A percentile compares a stretch with the other conserved stretches of the same genome.
Evolutionary conservation across 1,140 invertebrate species (phyloP).

Genomic region (Pseudomyrmex sp.): DNA sequence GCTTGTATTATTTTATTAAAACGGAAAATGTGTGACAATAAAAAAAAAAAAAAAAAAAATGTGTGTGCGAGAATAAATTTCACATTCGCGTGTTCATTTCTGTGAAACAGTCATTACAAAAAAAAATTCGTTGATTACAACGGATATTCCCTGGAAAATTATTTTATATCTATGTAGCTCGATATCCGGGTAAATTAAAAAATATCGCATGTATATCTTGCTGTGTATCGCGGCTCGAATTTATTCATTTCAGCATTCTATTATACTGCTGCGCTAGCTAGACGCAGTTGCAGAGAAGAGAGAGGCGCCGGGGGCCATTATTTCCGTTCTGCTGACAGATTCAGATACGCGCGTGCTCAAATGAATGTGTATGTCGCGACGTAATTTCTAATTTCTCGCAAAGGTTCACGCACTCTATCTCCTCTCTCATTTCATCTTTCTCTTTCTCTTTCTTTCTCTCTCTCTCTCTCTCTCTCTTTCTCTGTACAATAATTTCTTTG

Average conservation of each 20-base stretch:
- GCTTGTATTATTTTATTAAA: slow-evolving; percentile 7
- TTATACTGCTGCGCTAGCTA: slow-evolving; percentile 17
- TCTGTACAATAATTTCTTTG: not conserved
- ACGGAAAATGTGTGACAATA: not conserved
- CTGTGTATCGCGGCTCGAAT: slow-evolving; percentile 15
- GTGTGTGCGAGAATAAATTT: not conserved
- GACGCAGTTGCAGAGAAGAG: slow-evolving; percentile 31
- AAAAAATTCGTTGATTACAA: not conserved
- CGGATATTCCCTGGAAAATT: not conserved
- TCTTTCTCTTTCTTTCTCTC: not conserved
- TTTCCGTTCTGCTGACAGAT: slow-evolving; percentile 44
- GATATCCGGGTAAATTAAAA: slow-evolving; percentile 22
- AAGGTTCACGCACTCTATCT: slow-evolving; percentile 4
- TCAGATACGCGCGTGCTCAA: slow-evolving; percentile 31
- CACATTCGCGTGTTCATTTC: not conserved
- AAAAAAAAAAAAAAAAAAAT: slow-evolving; percentile 18
- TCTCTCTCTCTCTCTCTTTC: not conserved
- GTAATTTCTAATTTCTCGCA: slow-evolving; percentile 54
- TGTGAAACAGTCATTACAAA: not conserved
- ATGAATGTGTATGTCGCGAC: slow-evolving; percentile 44
- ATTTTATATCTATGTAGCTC: not conserved
- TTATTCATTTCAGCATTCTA: slow-evolving; percentile 52
- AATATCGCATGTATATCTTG: not conserved
- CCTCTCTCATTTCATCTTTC: not conserved
- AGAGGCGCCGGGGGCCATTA: slow-evolving; percentile 8